phyloP scores from a whole-genome alignment of 1,140 invertebrate species.

The Belonocnema kinseyi region DNA sequence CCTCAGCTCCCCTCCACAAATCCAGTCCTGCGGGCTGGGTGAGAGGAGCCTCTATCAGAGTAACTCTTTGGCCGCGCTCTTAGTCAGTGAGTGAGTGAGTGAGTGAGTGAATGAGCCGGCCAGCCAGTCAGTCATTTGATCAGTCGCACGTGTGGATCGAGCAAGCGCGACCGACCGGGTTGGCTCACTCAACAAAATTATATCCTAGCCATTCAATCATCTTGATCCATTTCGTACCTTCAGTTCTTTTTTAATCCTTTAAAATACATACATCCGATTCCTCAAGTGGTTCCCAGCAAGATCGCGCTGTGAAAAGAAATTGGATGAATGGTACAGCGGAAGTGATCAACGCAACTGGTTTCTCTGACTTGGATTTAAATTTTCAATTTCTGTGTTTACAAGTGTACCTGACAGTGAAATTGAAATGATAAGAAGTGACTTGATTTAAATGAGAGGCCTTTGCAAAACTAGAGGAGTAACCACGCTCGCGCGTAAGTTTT shows the following conservation, averaged over 20 bases:
- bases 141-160: slow-evolving; percentile 48
- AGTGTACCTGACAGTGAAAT: not conserved
- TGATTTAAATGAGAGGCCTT: slow-evolving; percentile 14
- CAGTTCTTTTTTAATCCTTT: not conserved
- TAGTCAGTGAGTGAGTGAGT: slow-evolving; percentile 54
- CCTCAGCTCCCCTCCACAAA: slow-evolving; percentile 34
- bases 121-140: slow-evolving; percentile 48
- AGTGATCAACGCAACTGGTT: not conserved
- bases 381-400: not conserved
- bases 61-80: slow-evolving; percentile 58
- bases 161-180: slow-evolving; percentile 6
- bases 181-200: not conserved
- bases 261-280: not conserved
- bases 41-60: slow-evolving; percentile 58
- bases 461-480: not conserved
- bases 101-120: slow-evolving; percentile 39
- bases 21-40: slow-evolving; percentile 56
- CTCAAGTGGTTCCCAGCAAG: slow-evolving; percentile 31
- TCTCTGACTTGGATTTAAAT: not conserved
- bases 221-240: not conserved
- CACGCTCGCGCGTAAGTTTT: slow-evolving; percentile 13
- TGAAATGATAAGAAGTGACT: not conserved
- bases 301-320: slow-evolving; percentile 1
- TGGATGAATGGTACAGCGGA: not conserved
- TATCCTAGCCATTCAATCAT: not conserved